Evolutionary conservation across 2,797 vertebrate species (phyloP), one percentile per base, ranked within the genome.

Genomic region (Synaphobranchus kaupii): DNA sequence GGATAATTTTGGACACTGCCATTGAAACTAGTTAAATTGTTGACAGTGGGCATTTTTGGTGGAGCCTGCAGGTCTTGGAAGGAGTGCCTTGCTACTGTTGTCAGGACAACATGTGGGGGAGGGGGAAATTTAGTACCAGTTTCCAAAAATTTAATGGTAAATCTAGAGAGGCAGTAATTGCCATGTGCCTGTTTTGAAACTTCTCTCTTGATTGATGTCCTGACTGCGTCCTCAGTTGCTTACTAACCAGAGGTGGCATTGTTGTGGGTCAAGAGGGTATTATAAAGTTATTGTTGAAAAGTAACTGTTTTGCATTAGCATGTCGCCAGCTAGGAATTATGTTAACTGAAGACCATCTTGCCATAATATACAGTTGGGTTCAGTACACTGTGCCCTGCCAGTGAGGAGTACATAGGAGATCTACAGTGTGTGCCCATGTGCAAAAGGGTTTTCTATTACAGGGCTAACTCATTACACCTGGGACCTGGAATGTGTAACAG

Each of bases 171-270:
- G 8, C 78, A 82, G 44, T 82, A 2, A n/a, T 81, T 48, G 48
- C 3, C 50, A 28, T 52, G 47, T 52, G 48, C 73, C 34, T 44
- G 17, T 44, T 73, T 73, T 39, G 68, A 28, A n/a, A 34, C 68
- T 68, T 7, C 68, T 73, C 48, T 82, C 50, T 39, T 22, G 47
- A 20, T n/a, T 50, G 3, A 25, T 1, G 8, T 82, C 47, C 20
- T 50, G 73, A 47, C 31, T 44, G 22, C 17, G 31, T 17, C 34
- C 34, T 39, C 13, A 8, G 47, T 47, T 44, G 39, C 73, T 4
- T 44, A 78, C 73, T 28, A 68, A 68, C 73, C 73, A 78, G 73
- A 81, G 22, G 78, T 48, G 20, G 47, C 47, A 81, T n/a, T 50
- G 15, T 8, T 25, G 12, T n/a, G 47, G 44, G 44, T 10, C 10